Percentiles rank a stretch among this genome's conserved stretches.
Conservation (phyloP, 2,888 invertebrate species). For the Hedychridium roseum region DNA sequence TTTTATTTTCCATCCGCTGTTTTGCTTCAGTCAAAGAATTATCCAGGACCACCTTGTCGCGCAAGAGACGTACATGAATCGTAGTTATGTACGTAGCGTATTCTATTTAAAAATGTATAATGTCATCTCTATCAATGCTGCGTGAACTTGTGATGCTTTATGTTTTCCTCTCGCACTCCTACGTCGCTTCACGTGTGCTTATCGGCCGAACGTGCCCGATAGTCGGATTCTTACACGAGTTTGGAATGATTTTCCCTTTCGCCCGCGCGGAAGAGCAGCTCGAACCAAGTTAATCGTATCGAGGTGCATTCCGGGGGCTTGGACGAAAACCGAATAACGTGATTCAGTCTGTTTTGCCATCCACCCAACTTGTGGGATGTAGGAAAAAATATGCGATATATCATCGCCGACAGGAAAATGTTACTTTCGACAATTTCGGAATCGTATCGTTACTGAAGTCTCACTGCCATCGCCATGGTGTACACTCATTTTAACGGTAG, state of each 20-base stretch:
- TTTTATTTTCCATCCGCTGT: slow-evolving; percentile 14
- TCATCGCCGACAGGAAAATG: slow-evolving; percentile 12
- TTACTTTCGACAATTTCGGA: slow-evolving; percentile 18
- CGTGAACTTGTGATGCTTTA: slow-evolving; percentile 35
- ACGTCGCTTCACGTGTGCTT: slow-evolving; percentile 15
- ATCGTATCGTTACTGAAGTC: slow-evolving; percentile 18
- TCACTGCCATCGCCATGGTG: slow-evolving; percentile 12
- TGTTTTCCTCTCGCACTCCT: slow-evolving; percentile 16
- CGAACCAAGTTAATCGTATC: slow-evolving; percentile 22
- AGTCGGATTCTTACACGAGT: slow-evolving; percentile 9
- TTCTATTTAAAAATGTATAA: slow-evolving; percentile 48
- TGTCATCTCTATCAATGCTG: slow-evolving; percentile 38
- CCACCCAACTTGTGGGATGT: not conserved
- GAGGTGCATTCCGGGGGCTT: slow-evolving; percentile 25
- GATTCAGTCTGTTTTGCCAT: slow-evolving; percentile 28
- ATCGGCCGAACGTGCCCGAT: slow-evolving; percentile 30
- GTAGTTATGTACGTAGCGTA: slow-evolving; percentile 44
- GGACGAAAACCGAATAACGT: slow-evolving; percentile 32
- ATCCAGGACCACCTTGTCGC: slow-evolving; percentile 40
- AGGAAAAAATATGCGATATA: not conserved
- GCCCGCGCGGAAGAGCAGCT: slow-evolving; percentile 12
- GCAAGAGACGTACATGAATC: slow-evolving; percentile 39
- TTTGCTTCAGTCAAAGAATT: slow-evolving; percentile 8
- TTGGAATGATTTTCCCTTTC: slow-evolving; percentile 16
- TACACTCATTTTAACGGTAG: slow-evolving; percentile 7